Evolutionary conservation across 2,797 vertebrate genomes (phyloP), one percentile per base, ranked within the genome.

Genomic region (Toxotes lorentzi): DNA sequence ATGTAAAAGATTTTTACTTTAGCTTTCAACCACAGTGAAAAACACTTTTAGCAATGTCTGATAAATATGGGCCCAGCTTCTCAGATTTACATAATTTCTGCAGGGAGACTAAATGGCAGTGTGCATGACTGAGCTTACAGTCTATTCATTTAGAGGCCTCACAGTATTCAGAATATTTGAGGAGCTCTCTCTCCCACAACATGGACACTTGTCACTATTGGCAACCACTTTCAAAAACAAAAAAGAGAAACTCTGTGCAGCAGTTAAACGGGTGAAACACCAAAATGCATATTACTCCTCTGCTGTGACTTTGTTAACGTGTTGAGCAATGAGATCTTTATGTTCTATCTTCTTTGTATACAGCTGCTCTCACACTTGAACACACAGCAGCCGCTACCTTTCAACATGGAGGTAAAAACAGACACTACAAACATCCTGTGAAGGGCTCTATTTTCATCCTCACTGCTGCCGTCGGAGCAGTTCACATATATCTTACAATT

Each of bases 401-500:
- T 23, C 40, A 51, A 45, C 47, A 23, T 21, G 32, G 32, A 70
- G 56, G 41, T n/a, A 60, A 38, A 59, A 61, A 53, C n/a, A 70
- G 21, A 57, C 34, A 10, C 21, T 34, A 32, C n/a, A 63, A 72
- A 69, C 11, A 24, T 45, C 19, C 35, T 50, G 60, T 2, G 11
- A 34, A 64, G 27, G 16, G 45, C 66, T 65, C 62, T 69, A 61
- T 61, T 75, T 64, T 65, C 10, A 27, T 50, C 60, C 32, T n/a
- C 24, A 9, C 76, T 16, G n/a, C 63, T 77, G 72, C 11, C 5
- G 43, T 73, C 2, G 21, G 23, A 70, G 40, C 45, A 5, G 47
- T 75, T 78, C 68, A 47, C 38, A 38, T 70, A 13, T 58, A 64
- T 75, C 84, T 70, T 70, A 50, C 59, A 60, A 69, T 90, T 84